Percentiles rank a stretch among this genome's conserved stretches.
Evolutionary conservation across 1,140 invertebrate species (phyloP).

Genomic region (Sinella curviseta): DNA sequence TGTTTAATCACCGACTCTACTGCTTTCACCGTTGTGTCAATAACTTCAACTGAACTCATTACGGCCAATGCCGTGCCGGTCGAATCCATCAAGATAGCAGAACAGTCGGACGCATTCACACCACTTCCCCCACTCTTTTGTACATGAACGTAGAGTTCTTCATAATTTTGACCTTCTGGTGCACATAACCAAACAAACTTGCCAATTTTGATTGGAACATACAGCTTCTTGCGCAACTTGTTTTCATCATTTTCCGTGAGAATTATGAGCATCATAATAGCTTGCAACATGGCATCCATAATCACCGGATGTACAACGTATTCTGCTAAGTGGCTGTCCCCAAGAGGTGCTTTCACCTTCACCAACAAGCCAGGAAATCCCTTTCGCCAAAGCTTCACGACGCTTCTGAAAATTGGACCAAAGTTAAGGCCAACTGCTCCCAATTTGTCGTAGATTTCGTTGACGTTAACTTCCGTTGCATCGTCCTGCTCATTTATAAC

Average conservation of each 20-base stretch:
- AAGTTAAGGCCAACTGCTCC: constrained; percentile 33
- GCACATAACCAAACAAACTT: constrained; percentile 34
- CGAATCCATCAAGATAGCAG: neutral
- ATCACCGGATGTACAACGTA: constrained; percentile 35
- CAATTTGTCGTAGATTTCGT: constrained; percentile 30
- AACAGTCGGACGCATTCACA: neutral
- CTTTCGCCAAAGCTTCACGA: constrained; percentile 26
- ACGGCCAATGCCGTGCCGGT: neutral
- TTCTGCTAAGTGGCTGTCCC: neutral
- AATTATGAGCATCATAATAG: neutral
- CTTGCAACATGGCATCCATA: constrained; percentile 38
- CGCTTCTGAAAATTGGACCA: constrained; percentile 34
- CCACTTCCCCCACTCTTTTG: neutral
- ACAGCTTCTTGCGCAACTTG: constrained; percentile 16
- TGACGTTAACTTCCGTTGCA: neutral
- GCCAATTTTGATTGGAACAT: constrained; percentile 33
- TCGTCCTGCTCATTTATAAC: neutral
- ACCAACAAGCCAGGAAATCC: neutral
- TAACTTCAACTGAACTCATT: neutral
- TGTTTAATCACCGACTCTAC: neutral
- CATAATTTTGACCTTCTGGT: neutral
- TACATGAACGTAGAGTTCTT: neutral
- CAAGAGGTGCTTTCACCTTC: constrained; percentile 25
- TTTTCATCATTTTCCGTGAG: neutral
- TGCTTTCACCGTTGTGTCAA: constrained; percentile 12